A percentile compares a stretch with the other conserved stretches of the same genome.
These are phyloP conservation scores for Probosciger aterrimus DNA, from an alignment of 2,113 vertebrate species.

Conservation along the genomic window DNA sequence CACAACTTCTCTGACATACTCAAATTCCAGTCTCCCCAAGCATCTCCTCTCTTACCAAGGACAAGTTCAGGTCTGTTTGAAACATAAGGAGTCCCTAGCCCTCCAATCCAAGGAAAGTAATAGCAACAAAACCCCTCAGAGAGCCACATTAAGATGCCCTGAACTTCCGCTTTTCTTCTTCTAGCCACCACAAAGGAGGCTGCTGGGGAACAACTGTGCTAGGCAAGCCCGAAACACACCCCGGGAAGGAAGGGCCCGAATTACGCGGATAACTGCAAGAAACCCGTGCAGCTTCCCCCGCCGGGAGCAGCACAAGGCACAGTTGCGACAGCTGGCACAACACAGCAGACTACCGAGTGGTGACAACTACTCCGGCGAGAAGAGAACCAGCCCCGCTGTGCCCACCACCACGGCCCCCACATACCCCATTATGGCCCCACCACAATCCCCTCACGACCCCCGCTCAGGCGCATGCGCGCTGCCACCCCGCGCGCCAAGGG, in stretches of 20 bases:
- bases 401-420: neutral
- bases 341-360: neutral
- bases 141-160: accelerated
- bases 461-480: neutral
- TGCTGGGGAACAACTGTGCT: accelerated
- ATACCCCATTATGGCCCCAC: neutral
- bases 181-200: neutral
- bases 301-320: accelerated
- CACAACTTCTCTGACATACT: accelerated
- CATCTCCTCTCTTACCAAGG: too few species aligned
- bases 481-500: neutral
- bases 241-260: accelerated
- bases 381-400: accelerated
- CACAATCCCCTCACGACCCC: neutral
- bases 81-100: accelerated
- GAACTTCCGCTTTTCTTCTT: neutral
- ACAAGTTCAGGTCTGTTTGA: accelerated
- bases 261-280: accelerated
- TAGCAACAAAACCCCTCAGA: accelerated
- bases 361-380: accelerated
- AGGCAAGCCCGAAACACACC: accelerated
- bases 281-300: accelerated
- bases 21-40: neutral
- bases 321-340: too few species aligned
- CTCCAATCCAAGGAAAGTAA: too few species aligned